These are phyloP conservation scores for Meleagris gallopavo DNA, from an alignment of 2,113 vertebrate species.

Conservation along the genomic window DNA sequence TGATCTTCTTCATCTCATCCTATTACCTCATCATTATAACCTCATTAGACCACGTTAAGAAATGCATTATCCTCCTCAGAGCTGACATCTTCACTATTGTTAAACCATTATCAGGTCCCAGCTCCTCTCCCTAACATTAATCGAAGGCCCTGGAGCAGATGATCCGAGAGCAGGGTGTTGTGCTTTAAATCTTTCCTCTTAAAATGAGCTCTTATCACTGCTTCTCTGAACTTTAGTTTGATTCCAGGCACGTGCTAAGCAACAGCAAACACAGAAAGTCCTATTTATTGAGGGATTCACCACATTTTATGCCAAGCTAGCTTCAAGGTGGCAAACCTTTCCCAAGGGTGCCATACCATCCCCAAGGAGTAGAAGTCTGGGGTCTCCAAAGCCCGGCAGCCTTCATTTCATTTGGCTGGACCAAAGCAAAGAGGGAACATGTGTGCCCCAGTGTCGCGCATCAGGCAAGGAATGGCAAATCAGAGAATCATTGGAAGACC, in stretches of 20 bases:
- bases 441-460: fast-evolving
- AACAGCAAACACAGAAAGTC: background rate
- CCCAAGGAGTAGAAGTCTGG: background rate
- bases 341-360: background rate
- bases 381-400: background rate
- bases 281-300: background rate
- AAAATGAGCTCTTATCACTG: background rate
- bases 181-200: background rate
- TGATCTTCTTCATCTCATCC: background rate
- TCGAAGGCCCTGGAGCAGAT: background rate
- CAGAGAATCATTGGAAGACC: too few relatives aligned
- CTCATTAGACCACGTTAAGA: background rate
- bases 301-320: fast-evolving
- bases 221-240: background rate
- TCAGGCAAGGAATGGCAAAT: background rate
- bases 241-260: background rate
- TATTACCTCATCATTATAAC: background rate
- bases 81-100: background rate
- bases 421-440: background rate
- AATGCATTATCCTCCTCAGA: background rate
- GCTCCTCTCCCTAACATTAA: background rate
- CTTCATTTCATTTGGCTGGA: background rate
- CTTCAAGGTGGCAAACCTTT: background rate
- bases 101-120: background rate
- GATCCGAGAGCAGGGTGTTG: background rate